Conservation (phyloP, 2,113 vertebrate genomes). For the Pangasianodon hypophthalmus region DNA sequence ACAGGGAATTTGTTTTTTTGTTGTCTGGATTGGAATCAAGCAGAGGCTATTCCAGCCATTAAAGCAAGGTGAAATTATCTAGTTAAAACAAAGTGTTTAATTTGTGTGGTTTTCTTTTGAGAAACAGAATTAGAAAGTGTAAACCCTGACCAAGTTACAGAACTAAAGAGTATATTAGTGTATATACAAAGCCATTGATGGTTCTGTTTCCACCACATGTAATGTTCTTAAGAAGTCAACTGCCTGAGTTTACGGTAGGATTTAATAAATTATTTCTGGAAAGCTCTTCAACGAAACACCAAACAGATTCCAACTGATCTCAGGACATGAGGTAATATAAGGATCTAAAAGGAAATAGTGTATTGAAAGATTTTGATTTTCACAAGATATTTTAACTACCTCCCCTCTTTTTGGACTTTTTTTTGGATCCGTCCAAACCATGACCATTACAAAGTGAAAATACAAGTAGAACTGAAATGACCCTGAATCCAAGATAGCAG, state of each 20-base stretch:
- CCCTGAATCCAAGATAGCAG: not conserved
- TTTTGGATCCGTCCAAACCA: not conserved
- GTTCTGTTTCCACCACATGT: not conserved
- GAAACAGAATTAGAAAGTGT: too few relatives aligned
- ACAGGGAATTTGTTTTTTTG: not conserved
- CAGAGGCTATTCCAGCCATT: not conserved
- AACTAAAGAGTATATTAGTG: too few relatives aligned
- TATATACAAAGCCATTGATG: too few relatives aligned
- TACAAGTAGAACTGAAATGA: not conserved
- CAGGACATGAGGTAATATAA: not conserved
- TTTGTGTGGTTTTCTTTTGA: not conserved
- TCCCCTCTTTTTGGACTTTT: not conserved
- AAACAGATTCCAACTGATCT: not conserved
- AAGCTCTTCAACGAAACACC: not conserved
- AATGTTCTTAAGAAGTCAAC: not conserved
- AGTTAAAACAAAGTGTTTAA: not conserved
- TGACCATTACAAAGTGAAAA: not conserved
- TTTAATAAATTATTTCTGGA: not conserved
- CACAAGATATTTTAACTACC: not conserved
- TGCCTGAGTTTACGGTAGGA: too few relatives aligned
- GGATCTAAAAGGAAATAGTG: not conserved
- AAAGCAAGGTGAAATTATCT: constrained; percentile 8
- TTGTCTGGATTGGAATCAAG: not conserved
- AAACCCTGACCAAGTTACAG: not conserved
- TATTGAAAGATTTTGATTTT: not conserved